Evolutionary conservation across 2,888 invertebrate species (phyloP).

Genomic region (Unio pictorum): DNA sequence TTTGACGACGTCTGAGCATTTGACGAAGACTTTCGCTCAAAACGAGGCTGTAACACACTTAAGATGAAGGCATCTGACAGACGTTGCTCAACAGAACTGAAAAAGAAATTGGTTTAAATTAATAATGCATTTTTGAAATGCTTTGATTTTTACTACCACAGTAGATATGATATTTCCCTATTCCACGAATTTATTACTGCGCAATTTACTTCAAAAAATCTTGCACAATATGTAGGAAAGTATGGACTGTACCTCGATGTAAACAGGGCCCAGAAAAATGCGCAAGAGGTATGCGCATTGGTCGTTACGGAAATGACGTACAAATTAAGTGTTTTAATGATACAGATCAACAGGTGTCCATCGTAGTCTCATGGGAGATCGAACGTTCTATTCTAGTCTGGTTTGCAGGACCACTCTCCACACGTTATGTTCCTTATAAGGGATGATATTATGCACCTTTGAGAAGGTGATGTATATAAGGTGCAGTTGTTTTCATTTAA

Average conservation of each 20-base stretch:
- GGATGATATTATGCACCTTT: no score
- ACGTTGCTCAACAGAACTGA: background rate
- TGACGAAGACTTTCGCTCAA: constrained; percentile 27
- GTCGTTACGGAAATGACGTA: constrained; percentile 27
- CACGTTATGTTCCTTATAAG: no score
- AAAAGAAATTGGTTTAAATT: constrained; percentile 1
- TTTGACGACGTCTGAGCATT: no score
- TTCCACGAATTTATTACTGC: background rate
- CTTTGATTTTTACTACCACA: constrained; percentile 2
- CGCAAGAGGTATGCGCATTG: constrained; percentile 28
- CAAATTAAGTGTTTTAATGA: constrained; percentile 17
- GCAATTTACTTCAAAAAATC: no score
- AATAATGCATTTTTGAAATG: background rate
- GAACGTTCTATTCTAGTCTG: no score
- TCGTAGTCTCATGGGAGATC: no score
- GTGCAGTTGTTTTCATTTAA: no score
- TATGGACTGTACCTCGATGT: no score
- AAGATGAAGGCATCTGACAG: constrained; percentile 4
- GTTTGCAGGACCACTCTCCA: no score
- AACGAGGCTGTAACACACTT: constrained; percentile 59
- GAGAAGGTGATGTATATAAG: no score
- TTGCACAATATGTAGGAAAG: no score
- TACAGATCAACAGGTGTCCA: constrained; percentile 5
- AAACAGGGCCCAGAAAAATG: constrained; percentile 3
- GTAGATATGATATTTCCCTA: constrained; percentile 1